These are phyloP conservation scores for Scaptomyza polygonia DNA, from an alignment of 2,888 invertebrate genomes.

Conservation along the genomic window DNA sequence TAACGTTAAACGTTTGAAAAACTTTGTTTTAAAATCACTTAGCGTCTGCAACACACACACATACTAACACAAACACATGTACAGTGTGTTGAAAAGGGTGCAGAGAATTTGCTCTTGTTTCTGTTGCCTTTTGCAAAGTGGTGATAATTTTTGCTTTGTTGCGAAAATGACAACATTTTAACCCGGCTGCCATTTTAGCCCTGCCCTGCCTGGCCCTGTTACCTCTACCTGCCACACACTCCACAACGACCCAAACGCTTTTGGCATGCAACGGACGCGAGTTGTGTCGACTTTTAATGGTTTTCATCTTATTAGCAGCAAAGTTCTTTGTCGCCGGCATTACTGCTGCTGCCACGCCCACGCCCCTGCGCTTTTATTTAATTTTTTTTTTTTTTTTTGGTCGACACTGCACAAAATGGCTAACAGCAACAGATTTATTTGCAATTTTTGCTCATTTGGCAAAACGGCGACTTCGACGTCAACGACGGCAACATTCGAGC, in stretches of 20 bases:
- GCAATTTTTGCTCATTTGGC: conserved; percentile 79
- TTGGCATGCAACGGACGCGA: conserved; percentile 73
- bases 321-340: conserved; percentile 77
- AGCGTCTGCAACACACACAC: conserved; percentile 47
- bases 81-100: conserved; percentile 64
- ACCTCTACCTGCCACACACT: background rate
- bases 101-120: conserved; percentile 39
- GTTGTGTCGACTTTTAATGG: conserved; percentile 80
- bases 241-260: background rate
- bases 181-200: conserved; percentile 41
- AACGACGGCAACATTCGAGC: conserved; percentile 44
- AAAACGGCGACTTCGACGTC: conserved; percentile 43
- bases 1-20: conserved; percentile 74
- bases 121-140: conserved; percentile 77
- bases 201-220: background rate
- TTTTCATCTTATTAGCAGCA: conserved; percentile 82
- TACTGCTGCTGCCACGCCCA: conserved; percentile 47
- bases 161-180: conserved; percentile 80
- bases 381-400: too few relatives aligned
- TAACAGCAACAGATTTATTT: conserved; percentile 80
- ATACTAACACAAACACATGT: conserved; percentile 12
- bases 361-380: conserved; percentile 24
- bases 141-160: conserved; percentile 82
- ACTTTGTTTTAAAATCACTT: conserved; percentile 82
- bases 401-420: conserved; percentile 62